Evolutionary conservation across 2,113 vertebrate species (phyloP).

Genomic region (Brachypteracias leptosomus): DNA sequence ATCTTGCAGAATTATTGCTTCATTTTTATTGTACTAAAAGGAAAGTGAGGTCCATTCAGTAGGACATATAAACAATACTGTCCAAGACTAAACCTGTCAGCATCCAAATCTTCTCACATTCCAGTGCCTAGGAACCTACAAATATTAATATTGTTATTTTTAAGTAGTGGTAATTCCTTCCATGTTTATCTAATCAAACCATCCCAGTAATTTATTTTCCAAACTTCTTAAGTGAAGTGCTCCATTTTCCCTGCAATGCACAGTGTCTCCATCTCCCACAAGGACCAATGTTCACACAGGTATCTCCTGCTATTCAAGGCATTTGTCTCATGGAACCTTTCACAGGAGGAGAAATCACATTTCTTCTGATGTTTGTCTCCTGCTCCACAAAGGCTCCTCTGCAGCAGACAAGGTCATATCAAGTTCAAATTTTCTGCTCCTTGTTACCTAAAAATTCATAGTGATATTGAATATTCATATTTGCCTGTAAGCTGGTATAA

Average conservation of each 20-base stretch:
- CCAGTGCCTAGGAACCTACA: not conserved
- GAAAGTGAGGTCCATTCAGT: not conserved
- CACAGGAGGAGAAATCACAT: not conserved
- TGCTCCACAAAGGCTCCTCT: not conserved
- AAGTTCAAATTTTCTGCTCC: not conserved
- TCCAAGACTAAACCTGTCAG: not conserved
- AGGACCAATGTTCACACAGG: not conserved
- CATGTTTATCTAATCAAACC: not conserved
- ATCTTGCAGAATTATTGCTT: not conserved
- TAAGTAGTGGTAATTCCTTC: not conserved
- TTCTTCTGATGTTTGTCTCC: not conserved
- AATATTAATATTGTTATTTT: not conserved
- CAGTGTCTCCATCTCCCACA: rapidly evolving
- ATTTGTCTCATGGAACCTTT: not conserved
- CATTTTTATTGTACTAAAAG: not conserved
- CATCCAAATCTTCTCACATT: not conserved
- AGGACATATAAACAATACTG: not conserved
- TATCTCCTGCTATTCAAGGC: not conserved
- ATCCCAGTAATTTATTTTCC: not conserved
- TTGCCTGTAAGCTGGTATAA: not conserved
- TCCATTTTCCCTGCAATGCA: not conserved
- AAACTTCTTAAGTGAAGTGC: not conserved
- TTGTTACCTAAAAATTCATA: not conserved
- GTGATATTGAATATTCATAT: not conserved
- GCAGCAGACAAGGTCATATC: not conserved